Conservation (phyloP, 2,113 vertebrate species). For the Felis catus region DNA sequence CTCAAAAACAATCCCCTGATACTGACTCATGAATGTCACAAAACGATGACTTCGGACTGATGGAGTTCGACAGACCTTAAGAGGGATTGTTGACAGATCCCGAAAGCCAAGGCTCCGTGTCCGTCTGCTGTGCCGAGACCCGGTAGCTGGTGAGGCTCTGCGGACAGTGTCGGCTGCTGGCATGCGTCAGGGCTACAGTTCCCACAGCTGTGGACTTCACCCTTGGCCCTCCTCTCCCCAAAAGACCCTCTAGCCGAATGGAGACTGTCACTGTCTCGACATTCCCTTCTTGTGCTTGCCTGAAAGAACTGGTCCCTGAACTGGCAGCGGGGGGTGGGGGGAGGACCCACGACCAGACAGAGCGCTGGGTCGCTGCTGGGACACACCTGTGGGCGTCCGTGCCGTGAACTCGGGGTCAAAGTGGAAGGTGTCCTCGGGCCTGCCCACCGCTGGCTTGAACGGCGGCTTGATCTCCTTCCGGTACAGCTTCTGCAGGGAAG, state of each 20-base stretch:
- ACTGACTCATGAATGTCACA: not conserved
- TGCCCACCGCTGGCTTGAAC: slow-evolving; percentile 95
- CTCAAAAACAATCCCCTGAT: too few species aligned
- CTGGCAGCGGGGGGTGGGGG: accelerated
- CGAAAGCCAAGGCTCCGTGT: not conserved
- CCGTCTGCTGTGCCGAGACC: not conserved
- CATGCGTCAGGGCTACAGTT: not conserved
- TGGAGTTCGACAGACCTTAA: not conserved
- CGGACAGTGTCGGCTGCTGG: too few species aligned
- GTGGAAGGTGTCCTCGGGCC: slow-evolving; percentile 98
- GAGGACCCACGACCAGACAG: not conserved
- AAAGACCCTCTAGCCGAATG: too few species aligned
- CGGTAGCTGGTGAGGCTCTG: accelerated
- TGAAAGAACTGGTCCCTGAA: not conserved
- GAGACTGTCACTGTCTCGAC: accelerated
- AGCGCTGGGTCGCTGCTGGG: accelerated
- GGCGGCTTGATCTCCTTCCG: slow-evolving; percentile 94
- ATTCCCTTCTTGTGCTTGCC: too few species aligned
- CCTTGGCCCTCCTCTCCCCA: not conserved
- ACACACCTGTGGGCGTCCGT: slow-evolving; percentile 94
- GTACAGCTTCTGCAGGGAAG: slow-evolving; percentile 90
- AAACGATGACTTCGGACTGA: not conserved
- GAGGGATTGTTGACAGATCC: not conserved
- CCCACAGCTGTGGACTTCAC: accelerated
- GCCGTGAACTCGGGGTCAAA: slow-evolving; percentile 98